Conservation (phyloP, 2,797 vertebrate species). For the Oreochromis grahami region DNA sequence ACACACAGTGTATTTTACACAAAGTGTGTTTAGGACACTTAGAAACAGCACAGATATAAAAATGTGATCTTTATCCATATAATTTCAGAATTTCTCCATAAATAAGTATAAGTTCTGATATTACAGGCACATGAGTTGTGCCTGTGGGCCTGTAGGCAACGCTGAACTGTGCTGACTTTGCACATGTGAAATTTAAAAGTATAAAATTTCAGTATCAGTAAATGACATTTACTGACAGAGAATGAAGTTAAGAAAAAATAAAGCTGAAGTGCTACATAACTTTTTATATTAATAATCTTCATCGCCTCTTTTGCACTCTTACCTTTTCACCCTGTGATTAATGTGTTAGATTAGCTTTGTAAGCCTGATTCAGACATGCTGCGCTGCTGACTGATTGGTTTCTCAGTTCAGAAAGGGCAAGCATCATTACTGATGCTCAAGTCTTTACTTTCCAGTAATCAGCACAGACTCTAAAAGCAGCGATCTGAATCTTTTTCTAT, state of each 20-base stretch:
- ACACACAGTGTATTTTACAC: too few relatives aligned
- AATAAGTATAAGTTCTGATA: background rate
- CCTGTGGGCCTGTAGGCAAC: background rate
- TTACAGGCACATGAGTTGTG: background rate
- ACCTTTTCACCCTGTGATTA: background rate
- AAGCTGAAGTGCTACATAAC: background rate
- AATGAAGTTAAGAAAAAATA: background rate
- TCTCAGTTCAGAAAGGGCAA: background rate
- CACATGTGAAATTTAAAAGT: background rate
- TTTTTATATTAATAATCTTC: background rate
- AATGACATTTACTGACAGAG: background rate
- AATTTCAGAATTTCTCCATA: background rate
- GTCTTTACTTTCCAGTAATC: background rate
- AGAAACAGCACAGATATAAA: background rate
- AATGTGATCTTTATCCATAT: background rate
- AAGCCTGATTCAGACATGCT: background rate
- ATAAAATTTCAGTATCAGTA: background rate
- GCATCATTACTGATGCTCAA: background rate
- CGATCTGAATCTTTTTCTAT: background rate
- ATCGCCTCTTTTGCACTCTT: background rate
- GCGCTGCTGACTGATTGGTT: background rate
- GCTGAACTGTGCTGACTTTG: background rate
- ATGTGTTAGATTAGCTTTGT: background rate
- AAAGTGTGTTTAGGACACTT: too few relatives aligned
- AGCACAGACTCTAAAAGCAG: background rate